Conservation (phyloP, 1,140 invertebrate species). For the Charaxes varanes region DNA sequence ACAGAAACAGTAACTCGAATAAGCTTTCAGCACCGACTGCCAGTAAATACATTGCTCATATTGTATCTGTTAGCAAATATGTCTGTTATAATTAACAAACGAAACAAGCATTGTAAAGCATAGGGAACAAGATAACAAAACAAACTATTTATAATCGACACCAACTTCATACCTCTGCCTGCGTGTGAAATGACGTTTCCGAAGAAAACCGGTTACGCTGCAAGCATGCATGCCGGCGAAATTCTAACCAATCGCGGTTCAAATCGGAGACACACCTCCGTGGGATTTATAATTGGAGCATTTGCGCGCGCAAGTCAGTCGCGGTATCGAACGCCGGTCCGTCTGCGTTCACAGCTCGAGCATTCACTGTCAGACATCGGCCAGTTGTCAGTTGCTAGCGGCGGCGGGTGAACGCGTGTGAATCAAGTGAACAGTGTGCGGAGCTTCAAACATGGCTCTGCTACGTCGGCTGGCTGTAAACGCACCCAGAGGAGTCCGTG, state of each 20-base stretch:
- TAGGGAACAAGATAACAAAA: slow-evolving; percentile 1
- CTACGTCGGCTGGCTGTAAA: slow-evolving; percentile 53
- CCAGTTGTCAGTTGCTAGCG: slow-evolving; percentile 56
- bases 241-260: slow-evolving; percentile 38
- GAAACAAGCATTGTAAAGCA: neutral
- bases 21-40: too few relatives aligned
- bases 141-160: neutral
- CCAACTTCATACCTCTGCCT: slow-evolving; percentile 1
- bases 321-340: slow-evolving; percentile 48
- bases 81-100: neutral
- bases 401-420: slow-evolving; percentile 43
- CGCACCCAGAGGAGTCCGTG: slow-evolving; percentile 45
- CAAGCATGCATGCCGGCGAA: slow-evolving; percentile 26
- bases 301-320: slow-evolving; percentile 51
- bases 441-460: slow-evolving; percentile 56
- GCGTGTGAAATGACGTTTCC: slow-evolving; percentile 16
- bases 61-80: neutral
- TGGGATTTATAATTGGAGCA: slow-evolving; percentile 62
- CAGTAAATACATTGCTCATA: slow-evolving; percentile 1
- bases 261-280: slow-evolving; percentile 56
- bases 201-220: slow-evolving; percentile 18
- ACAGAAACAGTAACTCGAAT: too few relatives aligned
- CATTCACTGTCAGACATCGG: slow-evolving; percentile 27
- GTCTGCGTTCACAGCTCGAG: slow-evolving; percentile 53
- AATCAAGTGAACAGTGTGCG: slow-evolving; percentile 41